These are phyloP conservation scores for Myotis brandtii DNA, from an alignment of 2,113 vertebrate genomes.

Conservation along the genomic window DNA sequence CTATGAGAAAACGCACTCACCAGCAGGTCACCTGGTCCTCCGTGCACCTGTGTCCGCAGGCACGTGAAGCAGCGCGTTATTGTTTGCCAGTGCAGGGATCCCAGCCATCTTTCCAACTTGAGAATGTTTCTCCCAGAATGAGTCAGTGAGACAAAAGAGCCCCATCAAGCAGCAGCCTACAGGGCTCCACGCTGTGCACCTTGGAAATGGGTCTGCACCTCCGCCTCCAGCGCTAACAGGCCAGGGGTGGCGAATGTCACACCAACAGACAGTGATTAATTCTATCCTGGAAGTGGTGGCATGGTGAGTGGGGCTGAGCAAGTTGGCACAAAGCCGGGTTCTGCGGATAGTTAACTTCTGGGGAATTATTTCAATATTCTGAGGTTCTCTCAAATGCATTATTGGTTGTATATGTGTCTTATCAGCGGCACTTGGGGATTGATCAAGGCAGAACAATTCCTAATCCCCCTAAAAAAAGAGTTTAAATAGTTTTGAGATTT, in stretches of 20 bases:
- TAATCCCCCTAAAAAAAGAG: not conserved
- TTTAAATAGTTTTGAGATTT: not conserved
- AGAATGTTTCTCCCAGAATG: slow-evolving; percentile 25
- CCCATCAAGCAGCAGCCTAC: not conserved
- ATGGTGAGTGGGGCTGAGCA: not conserved
- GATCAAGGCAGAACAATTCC: not conserved
- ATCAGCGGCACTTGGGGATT: not conserved
- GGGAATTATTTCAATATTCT: not conserved
- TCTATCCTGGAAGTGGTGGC: not conserved
- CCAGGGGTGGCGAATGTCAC: not conserved
- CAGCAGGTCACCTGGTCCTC: not conserved
- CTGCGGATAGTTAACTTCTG: not conserved
- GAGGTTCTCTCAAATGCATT: not conserved
- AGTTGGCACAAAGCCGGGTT: not conserved
- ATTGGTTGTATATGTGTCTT: not conserved
- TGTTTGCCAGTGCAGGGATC: not conserved
- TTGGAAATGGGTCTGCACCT: not conserved
- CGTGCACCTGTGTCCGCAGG: not conserved
- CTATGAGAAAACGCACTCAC: not conserved
- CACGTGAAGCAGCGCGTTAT: not conserved
- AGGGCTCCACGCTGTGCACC: not conserved
- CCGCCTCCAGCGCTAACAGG: not conserved
- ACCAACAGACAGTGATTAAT: not conserved
- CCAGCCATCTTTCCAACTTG: not conserved
- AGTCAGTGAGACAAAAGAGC: slow-evolving; percentile 25